A percentile compares a stretch with the other conserved stretches of the same genome.
Conservation (phyloP, 2,888 invertebrate genomes). For the Drosophila phalerata region DNA sequence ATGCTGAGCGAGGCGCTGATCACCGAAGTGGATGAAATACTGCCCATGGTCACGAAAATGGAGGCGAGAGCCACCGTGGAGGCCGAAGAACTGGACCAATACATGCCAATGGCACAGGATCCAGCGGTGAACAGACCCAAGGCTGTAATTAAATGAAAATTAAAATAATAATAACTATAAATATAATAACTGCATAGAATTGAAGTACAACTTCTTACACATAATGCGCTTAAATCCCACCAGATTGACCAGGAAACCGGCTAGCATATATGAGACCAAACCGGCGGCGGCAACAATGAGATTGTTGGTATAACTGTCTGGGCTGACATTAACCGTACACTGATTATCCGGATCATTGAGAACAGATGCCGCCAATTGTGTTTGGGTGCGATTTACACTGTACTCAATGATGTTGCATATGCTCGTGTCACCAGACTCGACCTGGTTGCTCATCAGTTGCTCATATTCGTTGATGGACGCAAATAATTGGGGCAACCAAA, state of each 20-base stretch:
- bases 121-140: conserved; percentile 86
- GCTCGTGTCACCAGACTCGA: conserved; percentile 17
- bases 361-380: conserved; percentile 34
- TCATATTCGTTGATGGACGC: conserved; percentile 88
- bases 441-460: conserved; percentile 67
- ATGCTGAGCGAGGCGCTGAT: conserved; percentile 78
- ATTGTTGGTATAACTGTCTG: conserved; percentile 89
- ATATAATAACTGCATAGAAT: neutral
- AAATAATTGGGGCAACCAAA: conserved; percentile 95
- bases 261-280: conserved; percentile 88
- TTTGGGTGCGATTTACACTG: conserved; percentile 77
- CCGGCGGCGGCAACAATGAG: conserved; percentile 88
- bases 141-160: conserved; percentile 56
- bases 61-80: conserved; percentile 87
- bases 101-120: conserved; percentile 86
- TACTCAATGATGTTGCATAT: conserved; percentile 79
- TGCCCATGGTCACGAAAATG: conserved; percentile 85
- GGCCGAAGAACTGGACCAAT: conserved; percentile 86
- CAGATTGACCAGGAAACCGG: conserved; percentile 86
- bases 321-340: conserved; percentile 84
- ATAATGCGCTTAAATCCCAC: conserved; percentile 87
- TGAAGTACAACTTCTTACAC: conserved; percentile 81
- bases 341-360: conserved; percentile 14
- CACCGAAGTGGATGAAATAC: conserved; percentile 78
- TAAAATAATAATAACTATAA: neutral